Evolutionary conservation across 1,140 invertebrate species (phyloP).

Genomic region (Reticulitermes speratus): DNA sequence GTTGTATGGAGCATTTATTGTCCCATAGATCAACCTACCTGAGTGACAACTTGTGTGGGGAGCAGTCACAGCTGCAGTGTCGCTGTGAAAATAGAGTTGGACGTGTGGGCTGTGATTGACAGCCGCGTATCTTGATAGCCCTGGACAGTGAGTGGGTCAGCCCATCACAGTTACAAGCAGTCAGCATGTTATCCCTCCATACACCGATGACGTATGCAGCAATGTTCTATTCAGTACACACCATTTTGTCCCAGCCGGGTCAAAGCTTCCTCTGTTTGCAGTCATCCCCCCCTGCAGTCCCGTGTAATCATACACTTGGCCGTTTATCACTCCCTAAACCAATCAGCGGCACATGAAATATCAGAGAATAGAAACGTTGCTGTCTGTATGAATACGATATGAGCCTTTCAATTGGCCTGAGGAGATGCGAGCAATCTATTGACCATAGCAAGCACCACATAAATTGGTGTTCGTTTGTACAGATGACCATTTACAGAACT

Average conservation of each 20-base stretch:
- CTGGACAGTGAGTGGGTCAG: neutral
- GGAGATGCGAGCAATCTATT: neutral
- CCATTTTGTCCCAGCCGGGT: neutral
- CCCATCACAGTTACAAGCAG: conserved; percentile 1
- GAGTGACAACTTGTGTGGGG: neutral
- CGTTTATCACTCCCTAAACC: neutral
- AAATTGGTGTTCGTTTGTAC: neutral
- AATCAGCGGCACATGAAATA: neutral
- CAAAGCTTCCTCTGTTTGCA: neutral
- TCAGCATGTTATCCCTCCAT: neutral
- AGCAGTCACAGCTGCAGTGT: neutral
- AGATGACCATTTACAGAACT: neutral
- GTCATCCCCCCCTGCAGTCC: neutral
- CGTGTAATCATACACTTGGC: neutral
- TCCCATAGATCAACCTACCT: neutral
- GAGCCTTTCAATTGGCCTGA: neutral
- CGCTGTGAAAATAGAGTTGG: neutral
- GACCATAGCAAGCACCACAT: neutral
- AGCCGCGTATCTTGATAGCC: neutral
- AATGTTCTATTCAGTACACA: neutral
- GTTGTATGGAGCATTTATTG: neutral
- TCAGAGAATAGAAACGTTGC: neutral
- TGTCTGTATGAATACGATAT: neutral
- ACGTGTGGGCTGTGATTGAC: neutral
- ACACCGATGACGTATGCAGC: neutral